These are phyloP conservation scores for Parazoanthus darwini DNA, from an alignment of 92 coral and sea anemone species.

Conservation along the genomic window DNA sequence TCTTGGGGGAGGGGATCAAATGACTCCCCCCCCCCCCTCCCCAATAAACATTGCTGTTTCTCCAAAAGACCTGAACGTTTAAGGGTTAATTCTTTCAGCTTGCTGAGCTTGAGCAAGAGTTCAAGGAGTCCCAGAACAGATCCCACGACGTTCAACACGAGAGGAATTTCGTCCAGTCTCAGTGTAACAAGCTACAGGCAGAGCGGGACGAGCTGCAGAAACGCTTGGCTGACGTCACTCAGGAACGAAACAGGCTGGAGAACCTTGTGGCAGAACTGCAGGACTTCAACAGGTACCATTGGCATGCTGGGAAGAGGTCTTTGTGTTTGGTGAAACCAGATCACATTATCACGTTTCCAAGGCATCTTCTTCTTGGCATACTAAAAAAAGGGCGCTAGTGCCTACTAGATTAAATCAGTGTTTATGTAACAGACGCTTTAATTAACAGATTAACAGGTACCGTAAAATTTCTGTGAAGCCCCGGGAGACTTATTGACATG, in stretches of 20 bases:
- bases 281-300: slow-evolving; percentile 81
- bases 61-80: too few species aligned
- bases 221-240: slow-evolving; percentile 68
- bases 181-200: slow-evolving; percentile 77
- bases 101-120: slow-evolving; percentile 77
- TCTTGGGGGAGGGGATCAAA: too few species aligned
- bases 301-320: not conserved
- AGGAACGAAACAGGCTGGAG: slow-evolving; percentile 90
- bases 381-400: too few species aligned
- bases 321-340: not conserved
- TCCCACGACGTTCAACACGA: slow-evolving; percentile 85
- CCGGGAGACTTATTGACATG: too few species aligned
- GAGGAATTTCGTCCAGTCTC: slow-evolving; percentile 80
- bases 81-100: slow-evolving; percentile 45
- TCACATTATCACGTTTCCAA: not conserved
- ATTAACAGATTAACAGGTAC: too few species aligned
- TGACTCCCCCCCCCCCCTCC: too few species aligned
- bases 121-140: slow-evolving; percentile 78
- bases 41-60: too few species aligned
- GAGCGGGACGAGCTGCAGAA: slow-evolving; percentile 82
- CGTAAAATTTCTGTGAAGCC: too few species aligned
- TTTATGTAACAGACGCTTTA: too few species aligned
- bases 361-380: not conserved
- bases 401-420: too few species aligned
- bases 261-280: slow-evolving; percentile 87